Conservation (phyloP, 2,888 invertebrate genomes). For the Seira ritae region DNA sequence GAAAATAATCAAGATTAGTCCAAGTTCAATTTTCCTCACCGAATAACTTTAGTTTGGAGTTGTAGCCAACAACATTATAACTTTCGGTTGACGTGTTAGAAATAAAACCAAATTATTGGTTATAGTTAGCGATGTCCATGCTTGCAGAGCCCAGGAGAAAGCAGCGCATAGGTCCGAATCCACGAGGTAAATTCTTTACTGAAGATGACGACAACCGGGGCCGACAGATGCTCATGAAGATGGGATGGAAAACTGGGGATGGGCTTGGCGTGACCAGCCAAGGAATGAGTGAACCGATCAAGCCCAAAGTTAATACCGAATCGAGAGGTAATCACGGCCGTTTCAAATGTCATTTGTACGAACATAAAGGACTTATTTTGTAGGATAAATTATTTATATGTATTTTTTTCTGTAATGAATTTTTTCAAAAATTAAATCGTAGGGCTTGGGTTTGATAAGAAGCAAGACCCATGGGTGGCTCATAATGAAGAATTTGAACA, state of each 20-base stretch:
- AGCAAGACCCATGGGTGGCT: constrained; percentile 67
- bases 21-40: too few species aligned
- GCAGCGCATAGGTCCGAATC: constrained; percentile 70
- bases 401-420: background rate
- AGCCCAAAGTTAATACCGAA: constrained; percentile 68
- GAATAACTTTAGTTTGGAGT: too few species aligned
- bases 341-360: background rate
- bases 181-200: constrained; percentile 68
- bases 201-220: constrained; percentile 70
- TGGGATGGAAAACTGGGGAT: constrained; percentile 71
- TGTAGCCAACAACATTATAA: too few species aligned
- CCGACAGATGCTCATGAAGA: constrained; percentile 64
- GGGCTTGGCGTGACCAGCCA: constrained; percentile 66
- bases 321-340: constrained; percentile 69
- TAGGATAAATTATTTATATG: background rate
- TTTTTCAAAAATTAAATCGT: constrained; percentile 32
- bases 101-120: background rate
- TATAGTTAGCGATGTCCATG: constrained; percentile 61
- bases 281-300: constrained; percentile 69
- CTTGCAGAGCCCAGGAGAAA: constrained; percentile 70
- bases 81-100: background rate
- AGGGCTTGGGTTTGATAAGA: constrained; percentile 69
- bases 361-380: background rate
- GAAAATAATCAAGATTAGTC: background rate
- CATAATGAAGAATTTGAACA: constrained; percentile 68